Evolutionary conservation across 1,140 invertebrate genomes (phyloP), one percentile per base, ranked within the genome.

Genomic region (Drosophila hydei): DNA sequence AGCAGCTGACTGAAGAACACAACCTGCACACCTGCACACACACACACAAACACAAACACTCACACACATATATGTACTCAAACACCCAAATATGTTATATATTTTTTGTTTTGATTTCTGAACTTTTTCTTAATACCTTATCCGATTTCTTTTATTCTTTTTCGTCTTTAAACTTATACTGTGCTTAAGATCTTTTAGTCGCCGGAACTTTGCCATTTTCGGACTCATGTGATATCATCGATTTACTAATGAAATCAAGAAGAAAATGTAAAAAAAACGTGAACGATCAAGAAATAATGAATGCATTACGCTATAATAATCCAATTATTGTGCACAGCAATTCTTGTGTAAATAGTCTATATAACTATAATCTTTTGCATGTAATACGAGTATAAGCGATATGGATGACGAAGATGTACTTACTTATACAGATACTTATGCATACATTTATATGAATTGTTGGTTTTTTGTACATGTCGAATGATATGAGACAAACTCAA

Each of bases 161-260:
- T 52, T 27, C 21, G 21, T 59, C 21, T 73, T 36, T 27, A 50
- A 48, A 42, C 50, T 50, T 38, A 56, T 19, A 56, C 69, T 65
- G 70, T 72, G 48, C 81, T 87, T 85, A 72, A 81, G 81, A 81
- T 88, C 71, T 89, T 75, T 90, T 89, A 89, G 89, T 90, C 89
- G 89, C 85, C 89, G 89, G 76, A 91, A 89, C 81, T 80, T 75
- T 90, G 85, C 75, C 81, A 90, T 89, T 91, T 88, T 91, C 85
- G 89, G 89, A 84, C 78, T 87, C 81, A 89, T 91, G 89, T 91
- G 89, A 91, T 91, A 91, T 89, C 81, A 80, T 80, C 84, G 81
- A 76, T 87, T 83, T 79, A 68, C 76, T 74, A 89, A 80, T 75
- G 80, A 77, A 79, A 79, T 71, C 68, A 72, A 83, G 64, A 77